phyloP scores from a whole-genome alignment of 2,113 vertebrate species.

The Lutjanus erythropterus region DNA sequence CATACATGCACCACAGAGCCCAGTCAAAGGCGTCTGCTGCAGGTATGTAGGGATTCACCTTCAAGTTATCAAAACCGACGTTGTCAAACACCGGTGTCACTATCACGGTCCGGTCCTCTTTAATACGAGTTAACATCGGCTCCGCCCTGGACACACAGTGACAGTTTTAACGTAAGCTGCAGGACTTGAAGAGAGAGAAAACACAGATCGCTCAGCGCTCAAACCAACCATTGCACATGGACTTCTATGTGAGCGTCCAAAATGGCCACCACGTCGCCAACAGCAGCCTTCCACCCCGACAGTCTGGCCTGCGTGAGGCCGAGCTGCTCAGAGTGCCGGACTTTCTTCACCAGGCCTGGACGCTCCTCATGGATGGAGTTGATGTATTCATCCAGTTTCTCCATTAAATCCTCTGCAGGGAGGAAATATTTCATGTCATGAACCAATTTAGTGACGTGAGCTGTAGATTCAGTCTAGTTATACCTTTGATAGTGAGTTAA shows the following conservation, averaged over 20 bases:
- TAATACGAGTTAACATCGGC: conserved; percentile 81
- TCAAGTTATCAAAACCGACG: conserved; percentile 75
- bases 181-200: neutral
- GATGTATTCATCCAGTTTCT: conserved; percentile 74
- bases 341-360: conserved; percentile 71
- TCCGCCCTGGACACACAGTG: conserved; percentile 75
- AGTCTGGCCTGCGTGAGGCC: conserved; percentile 85
- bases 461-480: neutral
- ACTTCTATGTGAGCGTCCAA: conserved; percentile 89
- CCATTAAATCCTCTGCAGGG: conserved; percentile 75
- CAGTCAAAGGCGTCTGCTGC: conserved; percentile 79
- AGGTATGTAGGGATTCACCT: neutral
- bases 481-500: too few species aligned
- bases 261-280: conserved; percentile 86
- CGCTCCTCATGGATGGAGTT: conserved; percentile 59
- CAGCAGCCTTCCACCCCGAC: conserved; percentile 81
- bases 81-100: conserved; percentile 83
- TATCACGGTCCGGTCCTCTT: conserved; percentile 80
- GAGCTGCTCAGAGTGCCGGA: conserved; percentile 77
- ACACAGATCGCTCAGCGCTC: neutral
- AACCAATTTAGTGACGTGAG: neutral
- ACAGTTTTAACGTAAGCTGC: neutral
- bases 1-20: conserved; percentile 83
- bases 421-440: neutral
- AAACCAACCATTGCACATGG: conserved; percentile 78